Evolutionary conservation across 2,797 vertebrate genomes (phyloP).

Genomic region (Dallia pectoralis): DNA sequence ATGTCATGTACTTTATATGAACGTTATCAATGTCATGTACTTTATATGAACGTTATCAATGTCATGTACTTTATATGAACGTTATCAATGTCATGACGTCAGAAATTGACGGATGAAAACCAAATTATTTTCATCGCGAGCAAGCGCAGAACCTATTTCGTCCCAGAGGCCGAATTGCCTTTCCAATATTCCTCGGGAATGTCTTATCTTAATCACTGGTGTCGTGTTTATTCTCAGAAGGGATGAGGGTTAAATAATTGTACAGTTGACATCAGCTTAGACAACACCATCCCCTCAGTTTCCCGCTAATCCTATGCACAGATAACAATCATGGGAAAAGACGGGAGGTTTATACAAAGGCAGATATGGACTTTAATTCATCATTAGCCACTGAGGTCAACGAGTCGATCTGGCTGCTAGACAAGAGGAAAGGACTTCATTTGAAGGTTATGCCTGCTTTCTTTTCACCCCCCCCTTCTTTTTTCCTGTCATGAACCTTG

Average conservation of each 20-base stretch:
- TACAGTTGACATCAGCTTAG: slow-evolving; percentile 74
- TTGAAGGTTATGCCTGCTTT: slow-evolving; percentile 58
- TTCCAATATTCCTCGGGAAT: slow-evolving; percentile 55
- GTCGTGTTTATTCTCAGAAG: slow-evolving; percentile 65
- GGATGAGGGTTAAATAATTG: slow-evolving; percentile 62
- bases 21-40: too few species aligned
- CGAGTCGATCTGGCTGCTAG: slow-evolving; percentile 43
- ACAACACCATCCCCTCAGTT: slow-evolving; percentile 73
- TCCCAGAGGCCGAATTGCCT: neutral
- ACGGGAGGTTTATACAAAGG: slow-evolving; percentile 50
- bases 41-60: too few species aligned
- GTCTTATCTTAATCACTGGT: slow-evolving; percentile 57
- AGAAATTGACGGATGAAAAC: neutral
- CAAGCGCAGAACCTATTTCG: neutral
- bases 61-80: too few species aligned
- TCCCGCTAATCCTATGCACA: slow-evolving; percentile 66
- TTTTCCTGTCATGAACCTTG: slow-evolving; percentile 35
- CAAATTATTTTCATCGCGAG: neutral
- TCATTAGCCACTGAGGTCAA: slow-evolving; percentile 69
- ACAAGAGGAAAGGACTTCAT: slow-evolving; percentile 13
- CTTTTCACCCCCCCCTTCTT: slow-evolving; percentile 24
- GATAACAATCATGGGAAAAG: slow-evolving; percentile 71
- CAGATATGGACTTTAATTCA: slow-evolving; percentile 69
- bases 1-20: too few species aligned
- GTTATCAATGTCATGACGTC: too few species aligned